phyloP scores from a whole-genome alignment of 2,888 invertebrate genomes.

The Meghimatium bilineatum region DNA sequence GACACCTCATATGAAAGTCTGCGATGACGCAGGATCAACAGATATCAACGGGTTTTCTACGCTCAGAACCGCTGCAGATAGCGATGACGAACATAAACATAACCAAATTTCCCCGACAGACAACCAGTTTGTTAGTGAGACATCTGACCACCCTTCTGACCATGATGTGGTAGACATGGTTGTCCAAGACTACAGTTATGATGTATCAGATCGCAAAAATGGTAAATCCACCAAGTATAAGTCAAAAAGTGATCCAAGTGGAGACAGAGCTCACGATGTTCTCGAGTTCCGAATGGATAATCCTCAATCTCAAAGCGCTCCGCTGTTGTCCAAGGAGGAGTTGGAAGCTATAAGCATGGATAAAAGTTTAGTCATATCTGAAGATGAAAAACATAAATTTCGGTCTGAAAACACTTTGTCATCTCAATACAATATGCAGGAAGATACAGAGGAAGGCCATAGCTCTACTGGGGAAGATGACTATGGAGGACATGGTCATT shows the following conservation, averaged over 20 bases:
- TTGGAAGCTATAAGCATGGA: constrained; percentile 50
- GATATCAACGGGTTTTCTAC: constrained; percentile 77
- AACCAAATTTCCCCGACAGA: constrained; percentile 72
- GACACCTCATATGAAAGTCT: constrained; percentile 57
- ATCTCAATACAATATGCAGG: constrained; percentile 34
- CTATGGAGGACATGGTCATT: background rate
- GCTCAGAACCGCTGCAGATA: constrained; percentile 58
- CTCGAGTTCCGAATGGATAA: constrained; percentile 62
- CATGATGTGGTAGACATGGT: constrained; percentile 61
- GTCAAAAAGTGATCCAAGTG: constrained; percentile 77
- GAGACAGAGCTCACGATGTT: constrained; percentile 69
- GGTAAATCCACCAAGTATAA: constrained; percentile 75
- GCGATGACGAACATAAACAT: constrained; percentile 59
- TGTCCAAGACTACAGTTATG: constrained; percentile 55
- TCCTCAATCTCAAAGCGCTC: constrained; percentile 67
- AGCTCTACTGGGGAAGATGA: constrained; percentile 55
- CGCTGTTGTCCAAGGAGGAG: constrained; percentile 60
- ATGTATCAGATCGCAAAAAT: constrained; percentile 65
- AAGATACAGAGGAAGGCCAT: constrained; percentile 48
- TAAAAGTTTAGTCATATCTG: constrained; percentile 43
- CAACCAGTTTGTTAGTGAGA: constrained; percentile 64
- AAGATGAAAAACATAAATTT: constrained; percentile 49
- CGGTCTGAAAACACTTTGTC: constrained; percentile 52
- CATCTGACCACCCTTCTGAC: constrained; percentile 57
- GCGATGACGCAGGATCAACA: constrained; percentile 69